Conservation (phyloP, 2,888 invertebrate species). For the Emmelina monodactyla region DNA sequence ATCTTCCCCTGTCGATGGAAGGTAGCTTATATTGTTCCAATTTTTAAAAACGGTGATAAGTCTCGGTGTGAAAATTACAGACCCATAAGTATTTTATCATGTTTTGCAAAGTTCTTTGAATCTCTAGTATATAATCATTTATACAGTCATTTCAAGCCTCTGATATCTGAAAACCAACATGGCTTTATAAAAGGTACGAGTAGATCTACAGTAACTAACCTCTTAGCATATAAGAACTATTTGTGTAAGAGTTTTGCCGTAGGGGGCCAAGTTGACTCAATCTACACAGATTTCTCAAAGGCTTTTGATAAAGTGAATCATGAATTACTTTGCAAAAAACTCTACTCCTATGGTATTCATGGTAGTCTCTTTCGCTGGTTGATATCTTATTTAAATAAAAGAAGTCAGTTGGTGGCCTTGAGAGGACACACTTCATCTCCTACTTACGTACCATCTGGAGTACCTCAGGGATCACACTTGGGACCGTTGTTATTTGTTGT, state of each 20-base stretch:
- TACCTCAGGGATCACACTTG: constrained; percentile 8
- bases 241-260: constrained; percentile 1
- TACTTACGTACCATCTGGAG: too few relatives aligned
- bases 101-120: constrained; percentile 9
- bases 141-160: constrained; percentile 6
- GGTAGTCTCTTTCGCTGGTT: constrained; percentile 6
- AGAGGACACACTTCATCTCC: constrained; percentile 4
- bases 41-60: constrained; percentile 6
- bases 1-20: constrained; percentile 7
- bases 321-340: constrained; percentile 2
- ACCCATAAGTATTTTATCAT: constrained; percentile 7
- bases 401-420: constrained; percentile 7
- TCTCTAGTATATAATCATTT: constrained; percentile 5
- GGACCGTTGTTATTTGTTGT: constrained; percentile 6
- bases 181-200: constrained; percentile 8
- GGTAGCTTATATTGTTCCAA: constrained; percentile 5
- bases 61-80: constrained; percentile 6
- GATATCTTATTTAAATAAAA: constrained; percentile 2
- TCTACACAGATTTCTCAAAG: constrained; percentile 10
- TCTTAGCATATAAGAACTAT: constrained; percentile 5
- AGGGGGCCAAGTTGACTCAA: constrained; percentile 6
- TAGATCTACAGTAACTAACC: constrained; percentile 5
- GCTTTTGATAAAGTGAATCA: constrained; percentile 9
- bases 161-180: constrained; percentile 6
- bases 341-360: constrained; percentile 3